Conservation (phyloP, 2,888 invertebrate genomes). For the Acanthosepion pharaonis region DNA sequence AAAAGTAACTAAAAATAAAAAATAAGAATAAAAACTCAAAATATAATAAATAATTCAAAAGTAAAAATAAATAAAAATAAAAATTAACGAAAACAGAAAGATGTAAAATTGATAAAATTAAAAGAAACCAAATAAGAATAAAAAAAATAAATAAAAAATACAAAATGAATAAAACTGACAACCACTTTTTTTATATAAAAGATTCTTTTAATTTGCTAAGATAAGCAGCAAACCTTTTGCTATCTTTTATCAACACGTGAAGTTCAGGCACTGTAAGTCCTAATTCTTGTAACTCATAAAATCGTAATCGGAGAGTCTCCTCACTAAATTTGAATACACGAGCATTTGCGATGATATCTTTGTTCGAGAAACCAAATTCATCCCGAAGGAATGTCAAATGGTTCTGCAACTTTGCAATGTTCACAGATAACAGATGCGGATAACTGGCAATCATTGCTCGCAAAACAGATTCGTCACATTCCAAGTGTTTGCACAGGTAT, state of each 20-base stretch:
- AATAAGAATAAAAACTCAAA: too few relatives aligned
- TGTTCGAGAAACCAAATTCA: not conserved
- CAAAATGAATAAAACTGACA: not conserved
- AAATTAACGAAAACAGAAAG: too few relatives aligned
- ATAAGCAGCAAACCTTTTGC: not conserved
- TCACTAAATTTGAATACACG: slow-evolving; percentile 24
- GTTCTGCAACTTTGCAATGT: not conserved
- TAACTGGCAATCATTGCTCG: not conserved
- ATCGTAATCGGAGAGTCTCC: slow-evolving; percentile 2
- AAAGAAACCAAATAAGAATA: too few relatives aligned
- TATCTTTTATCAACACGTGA: not conserved
- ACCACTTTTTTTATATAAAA: not conserved
- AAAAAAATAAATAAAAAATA: not conserved
- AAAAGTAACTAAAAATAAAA: too few relatives aligned
- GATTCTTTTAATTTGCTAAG: not conserved
- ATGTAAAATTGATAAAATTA: too few relatives aligned
- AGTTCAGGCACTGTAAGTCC: not conserved
- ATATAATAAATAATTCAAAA: too few relatives aligned
- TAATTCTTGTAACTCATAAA: not conserved
- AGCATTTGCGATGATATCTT: not conserved
- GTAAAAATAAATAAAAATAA: too few relatives aligned
- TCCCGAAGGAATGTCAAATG: not conserved
- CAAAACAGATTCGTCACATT: not conserved
- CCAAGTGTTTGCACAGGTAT: not conserved
- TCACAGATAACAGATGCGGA: not conserved